phyloP scores from a whole-genome alignment of 2,797 vertebrate genomes.

The Betta splendens region DNA sequence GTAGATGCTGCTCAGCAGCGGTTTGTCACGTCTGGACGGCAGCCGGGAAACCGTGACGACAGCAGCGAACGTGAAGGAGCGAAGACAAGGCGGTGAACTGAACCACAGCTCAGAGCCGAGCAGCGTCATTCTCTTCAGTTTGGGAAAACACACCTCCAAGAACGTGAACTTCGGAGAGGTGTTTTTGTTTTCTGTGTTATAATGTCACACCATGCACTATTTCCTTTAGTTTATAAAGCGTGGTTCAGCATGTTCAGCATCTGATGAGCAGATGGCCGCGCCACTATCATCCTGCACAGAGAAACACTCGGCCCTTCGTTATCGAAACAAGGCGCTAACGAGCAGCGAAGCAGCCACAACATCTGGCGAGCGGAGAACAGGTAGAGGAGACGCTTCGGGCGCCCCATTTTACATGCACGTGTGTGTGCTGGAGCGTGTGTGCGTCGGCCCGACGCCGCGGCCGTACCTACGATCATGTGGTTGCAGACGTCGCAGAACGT shows the following conservation, averaged over 20 bases:
- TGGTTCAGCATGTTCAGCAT: too few relatives aligned
- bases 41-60: background rate
- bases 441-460: conserved; percentile 10
- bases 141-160: too few relatives aligned
- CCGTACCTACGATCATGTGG: conserved; percentile 99
- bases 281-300: conserved; percentile 33
- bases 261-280: conserved; percentile 53
- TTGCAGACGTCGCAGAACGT: conserved; percentile 99
- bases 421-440: conserved; percentile 12
- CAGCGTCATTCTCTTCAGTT: too few relatives aligned
- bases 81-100: conserved; percentile 6
- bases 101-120: too few relatives aligned
- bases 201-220: too few relatives aligned
- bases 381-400: conserved; percentile 21
- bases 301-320: conserved; percentile 31
- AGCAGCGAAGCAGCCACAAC: conserved; percentile 35
- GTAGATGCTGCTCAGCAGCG: background rate
- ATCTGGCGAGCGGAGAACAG: conserved; percentile 48
- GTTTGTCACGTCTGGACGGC: background rate
- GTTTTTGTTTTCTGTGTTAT: too few relatives aligned
- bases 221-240: too few relatives aligned
- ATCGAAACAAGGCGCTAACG: conserved; percentile 44
- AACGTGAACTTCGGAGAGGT: too few relatives aligned
- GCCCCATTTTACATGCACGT: too few relatives aligned
- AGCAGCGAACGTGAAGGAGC: background rate